Conservation (phyloP, 2,888 invertebrate genomes). For the Andricus curvator region DNA sequence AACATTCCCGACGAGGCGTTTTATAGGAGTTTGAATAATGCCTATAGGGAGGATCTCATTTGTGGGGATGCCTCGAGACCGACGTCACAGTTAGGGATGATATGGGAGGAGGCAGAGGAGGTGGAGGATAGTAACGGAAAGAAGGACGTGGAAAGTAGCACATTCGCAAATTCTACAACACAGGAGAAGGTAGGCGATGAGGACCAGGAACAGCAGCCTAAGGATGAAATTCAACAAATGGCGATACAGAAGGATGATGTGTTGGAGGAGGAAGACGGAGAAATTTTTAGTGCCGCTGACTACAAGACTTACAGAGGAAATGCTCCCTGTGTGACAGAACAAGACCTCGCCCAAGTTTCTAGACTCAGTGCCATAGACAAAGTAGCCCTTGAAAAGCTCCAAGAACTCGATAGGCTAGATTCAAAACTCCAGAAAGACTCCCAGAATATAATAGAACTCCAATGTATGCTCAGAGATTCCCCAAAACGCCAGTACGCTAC, state of each 20-base stretch:
- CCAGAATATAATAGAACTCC: conserved; percentile 87
- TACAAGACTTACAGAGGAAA: conserved; percentile 89
- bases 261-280: conserved; percentile 79
- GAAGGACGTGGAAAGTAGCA: conserved; percentile 63
- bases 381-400: conserved; percentile 88
- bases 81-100: conserved; percentile 89
- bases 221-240: conserved; percentile 62
- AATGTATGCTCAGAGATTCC: conserved; percentile 85
- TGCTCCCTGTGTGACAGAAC: conserved; percentile 87
- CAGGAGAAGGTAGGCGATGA: conserved; percentile 64
- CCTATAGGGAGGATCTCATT: conserved; percentile 89
- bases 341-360: conserved; percentile 87
- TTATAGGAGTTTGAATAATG: conserved; percentile 92
- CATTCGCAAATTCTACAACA: conserved; percentile 58
- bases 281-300: conserved; percentile 87
- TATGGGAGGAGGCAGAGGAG: conserved; percentile 92
- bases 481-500: conserved; percentile 79
- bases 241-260: conserved; percentile 79
- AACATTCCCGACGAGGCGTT: conserved; percentile 90
- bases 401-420: conserved; percentile 88
- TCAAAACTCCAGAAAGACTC: conserved; percentile 89
- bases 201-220: conserved; percentile 48
- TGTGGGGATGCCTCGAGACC: conserved; percentile 82
- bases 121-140: conserved; percentile 81
- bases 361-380: conserved; percentile 88